phyloP scores from a whole-genome alignment of 2,888 invertebrate genomes.

The Dicycla oo region DNA sequence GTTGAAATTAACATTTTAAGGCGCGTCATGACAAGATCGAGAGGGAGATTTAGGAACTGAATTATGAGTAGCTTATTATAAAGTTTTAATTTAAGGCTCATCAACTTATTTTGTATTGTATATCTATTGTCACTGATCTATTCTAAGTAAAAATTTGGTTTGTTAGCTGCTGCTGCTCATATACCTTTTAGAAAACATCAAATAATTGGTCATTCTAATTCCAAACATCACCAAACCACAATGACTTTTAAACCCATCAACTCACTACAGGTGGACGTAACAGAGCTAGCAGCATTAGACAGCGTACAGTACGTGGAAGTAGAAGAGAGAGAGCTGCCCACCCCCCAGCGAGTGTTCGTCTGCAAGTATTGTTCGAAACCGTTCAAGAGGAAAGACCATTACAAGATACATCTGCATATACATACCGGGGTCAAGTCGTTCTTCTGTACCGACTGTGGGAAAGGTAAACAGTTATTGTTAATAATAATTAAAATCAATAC shows the following conservation, averaged over 20 bases:
- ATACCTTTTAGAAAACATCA: no score
- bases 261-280: slow-evolving; percentile 65
- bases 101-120: no score
- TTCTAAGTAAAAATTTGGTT: no score
- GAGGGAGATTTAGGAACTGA: no score
- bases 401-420: slow-evolving; percentile 86
- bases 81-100: no score
- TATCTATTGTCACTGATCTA: no score
- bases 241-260: neutral
- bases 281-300: slow-evolving; percentile 63
- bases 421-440: slow-evolving; percentile 86
- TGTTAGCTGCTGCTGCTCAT: no score
- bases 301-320: slow-evolving; percentile 54
- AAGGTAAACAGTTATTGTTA: slow-evolving; percentile 72
- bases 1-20: no score
- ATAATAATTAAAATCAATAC: no score
- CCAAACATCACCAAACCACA: neutral
- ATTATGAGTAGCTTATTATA: no score
- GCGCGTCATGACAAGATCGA: no score
- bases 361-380: slow-evolving; percentile 86
- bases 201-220: no score
- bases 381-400: slow-evolving; percentile 87
- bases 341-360: slow-evolving; percentile 83
- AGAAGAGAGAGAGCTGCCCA: slow-evolving; percentile 74
- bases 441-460: slow-evolving; percentile 86